phyloP scores from a whole-genome alignment of 2,113 vertebrate genomes.

The Centropus unirufus region DNA sequence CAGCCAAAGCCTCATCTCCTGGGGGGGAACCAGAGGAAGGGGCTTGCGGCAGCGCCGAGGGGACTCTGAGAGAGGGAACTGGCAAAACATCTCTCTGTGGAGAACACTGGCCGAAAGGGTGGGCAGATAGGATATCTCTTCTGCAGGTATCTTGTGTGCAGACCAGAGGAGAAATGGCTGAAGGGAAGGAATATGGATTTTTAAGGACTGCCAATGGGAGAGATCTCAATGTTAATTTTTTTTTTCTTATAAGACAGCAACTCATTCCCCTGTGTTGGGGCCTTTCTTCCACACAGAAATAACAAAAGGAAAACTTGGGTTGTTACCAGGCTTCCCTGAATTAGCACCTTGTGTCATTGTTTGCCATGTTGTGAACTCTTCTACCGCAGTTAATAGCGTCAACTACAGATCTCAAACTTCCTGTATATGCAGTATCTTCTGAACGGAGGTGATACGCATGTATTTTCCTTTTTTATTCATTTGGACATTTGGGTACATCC shows the following conservation, averaged over 20 bases:
- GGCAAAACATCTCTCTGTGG: neutral
- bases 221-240: neutral
- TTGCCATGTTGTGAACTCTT: neutral
- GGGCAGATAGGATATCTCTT: rapidly evolving
- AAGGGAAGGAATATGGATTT: neutral
- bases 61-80: neutral
- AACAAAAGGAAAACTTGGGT: neutral
- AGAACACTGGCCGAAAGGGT: neutral
- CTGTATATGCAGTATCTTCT: neutral
- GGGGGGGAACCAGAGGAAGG: neutral
- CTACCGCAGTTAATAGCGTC: neutral
- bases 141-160: neutral
- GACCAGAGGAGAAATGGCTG: neutral
- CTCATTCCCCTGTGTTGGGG: neutral
- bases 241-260: neutral
- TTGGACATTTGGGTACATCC: neutral
- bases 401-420: neutral
- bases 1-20: neutral
- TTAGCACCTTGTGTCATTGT: neutral
- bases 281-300: neutral
- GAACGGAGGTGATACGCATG: neutral
- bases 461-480: neutral
- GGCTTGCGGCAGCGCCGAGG: neutral
- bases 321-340: neutral
- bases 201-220: neutral